Percentiles rank a stretch among this genome's conserved stretches.
These are phyloP conservation scores for Melanotaenia nigrans DNA, from an alignment of 2,797 vertebrate species.

Conservation along the genomic window DNA sequence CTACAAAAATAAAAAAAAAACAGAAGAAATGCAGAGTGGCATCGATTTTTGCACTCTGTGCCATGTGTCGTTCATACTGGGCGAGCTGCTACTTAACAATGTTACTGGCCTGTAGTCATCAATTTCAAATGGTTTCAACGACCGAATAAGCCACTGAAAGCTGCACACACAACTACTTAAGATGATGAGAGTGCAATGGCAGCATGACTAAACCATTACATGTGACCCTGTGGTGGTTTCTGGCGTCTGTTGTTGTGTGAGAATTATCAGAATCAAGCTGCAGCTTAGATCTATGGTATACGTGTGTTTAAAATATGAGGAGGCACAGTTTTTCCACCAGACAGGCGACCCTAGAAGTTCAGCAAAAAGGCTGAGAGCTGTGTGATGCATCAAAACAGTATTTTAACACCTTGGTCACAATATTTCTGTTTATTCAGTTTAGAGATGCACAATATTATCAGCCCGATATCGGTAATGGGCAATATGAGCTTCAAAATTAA, in stretches of 20 bases:
- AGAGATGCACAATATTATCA: too few relatives aligned
- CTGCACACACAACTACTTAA: constrained; percentile 67
- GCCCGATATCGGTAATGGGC: too few relatives aligned
- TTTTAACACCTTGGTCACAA: not conserved
- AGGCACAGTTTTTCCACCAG: constrained; percentile 3
- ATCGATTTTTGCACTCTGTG: constrained; percentile 78
- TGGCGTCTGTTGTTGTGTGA: constrained; percentile 53
- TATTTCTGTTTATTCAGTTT: not conserved
- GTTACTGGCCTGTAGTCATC: constrained; percentile 74
- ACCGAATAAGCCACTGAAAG: constrained; percentile 74
- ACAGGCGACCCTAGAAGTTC: not conserved
- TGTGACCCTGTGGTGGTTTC: constrained; percentile 58
- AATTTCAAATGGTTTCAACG: constrained; percentile 74
- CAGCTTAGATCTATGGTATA: constrained; percentile 15
- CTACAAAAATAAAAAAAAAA: constrained; percentile 55
- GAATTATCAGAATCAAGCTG: constrained; percentile 35
- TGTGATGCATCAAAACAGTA: not conserved
- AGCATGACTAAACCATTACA: constrained; percentile 64
- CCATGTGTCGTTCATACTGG: constrained; percentile 70
- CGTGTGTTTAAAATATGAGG: constrained; percentile 15
- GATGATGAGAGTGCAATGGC: constrained; percentile 72
- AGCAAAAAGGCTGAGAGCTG: not conserved
- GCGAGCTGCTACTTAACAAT: constrained; percentile 75
- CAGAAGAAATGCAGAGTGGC: constrained; percentile 67
- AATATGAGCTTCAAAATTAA: too few relatives aligned